phyloP scores from a whole-genome alignment of 2,113 vertebrate genomes.

The Chionodraco myersi region DNA sequence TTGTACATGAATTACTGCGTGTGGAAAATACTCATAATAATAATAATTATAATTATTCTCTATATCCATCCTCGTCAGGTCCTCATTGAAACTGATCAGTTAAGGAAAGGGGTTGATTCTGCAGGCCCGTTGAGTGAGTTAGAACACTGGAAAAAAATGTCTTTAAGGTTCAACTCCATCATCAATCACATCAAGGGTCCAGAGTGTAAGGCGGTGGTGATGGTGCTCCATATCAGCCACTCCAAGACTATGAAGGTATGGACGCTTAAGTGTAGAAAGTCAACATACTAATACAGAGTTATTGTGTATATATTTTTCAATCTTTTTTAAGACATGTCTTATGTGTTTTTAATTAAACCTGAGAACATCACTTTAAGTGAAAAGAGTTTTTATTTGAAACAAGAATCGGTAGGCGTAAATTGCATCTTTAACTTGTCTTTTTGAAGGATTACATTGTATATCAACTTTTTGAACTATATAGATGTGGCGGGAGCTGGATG shows the following conservation, averaged over 20 bases:
- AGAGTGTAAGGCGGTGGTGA: conserved; percentile 83
- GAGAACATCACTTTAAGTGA: no score
- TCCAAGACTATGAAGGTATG: conserved; percentile 87
- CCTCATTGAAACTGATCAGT: conserved; percentile 83
- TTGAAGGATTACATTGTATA: not conserved
- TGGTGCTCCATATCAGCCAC: conserved; percentile 80
- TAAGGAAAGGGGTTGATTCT: conserved; percentile 83
- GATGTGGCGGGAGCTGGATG: conserved; percentile 87
- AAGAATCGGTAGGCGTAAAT: not conserved
- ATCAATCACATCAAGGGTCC: conserved; percentile 87
- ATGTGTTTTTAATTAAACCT: no score
- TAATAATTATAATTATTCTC: not conserved
- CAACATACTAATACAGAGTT: not conserved
- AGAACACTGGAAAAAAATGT: conserved; percentile 87
- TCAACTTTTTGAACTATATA: conserved; percentile 51
- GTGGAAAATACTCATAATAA: not conserved
- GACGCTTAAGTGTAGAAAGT: not conserved
- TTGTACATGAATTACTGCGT: not conserved
- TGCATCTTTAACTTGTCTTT: not conserved
- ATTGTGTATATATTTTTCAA: not conserved
- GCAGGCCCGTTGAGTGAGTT: conserved; percentile 87
- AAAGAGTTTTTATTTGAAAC: no score
- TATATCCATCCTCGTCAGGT: conserved; percentile 75
- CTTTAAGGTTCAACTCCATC: conserved; percentile 86
- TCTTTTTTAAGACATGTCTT: no score